Evolutionary conservation across 1,140 invertebrate genomes (phyloP).

Genomic region (Aphelenchoides besseyi): DNA sequence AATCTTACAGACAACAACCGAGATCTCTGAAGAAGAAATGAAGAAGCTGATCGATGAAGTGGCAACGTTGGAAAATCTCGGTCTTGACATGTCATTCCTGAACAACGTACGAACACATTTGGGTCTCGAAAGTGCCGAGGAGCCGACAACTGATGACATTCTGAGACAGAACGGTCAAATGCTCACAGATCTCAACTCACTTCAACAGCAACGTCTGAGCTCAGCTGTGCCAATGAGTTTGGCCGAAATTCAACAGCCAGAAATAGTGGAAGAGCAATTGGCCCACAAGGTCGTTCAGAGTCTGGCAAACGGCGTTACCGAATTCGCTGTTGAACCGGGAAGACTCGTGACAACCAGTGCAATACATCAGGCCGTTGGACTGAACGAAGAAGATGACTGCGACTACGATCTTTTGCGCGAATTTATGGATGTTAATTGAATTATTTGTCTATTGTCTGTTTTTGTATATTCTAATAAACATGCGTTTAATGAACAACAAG

Average conservation of each 20-base stretch:
- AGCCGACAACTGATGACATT: not conserved
- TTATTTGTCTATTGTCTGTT: not conserved
- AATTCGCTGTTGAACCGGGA: conserved; percentile 22
- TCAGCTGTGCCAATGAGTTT: not conserved
- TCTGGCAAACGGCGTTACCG: conserved; percentile 15
- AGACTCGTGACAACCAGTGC: conserved; percentile 14
- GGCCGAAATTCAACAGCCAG: conserved; percentile 13
- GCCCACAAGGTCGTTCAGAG: conserved; percentile 22
- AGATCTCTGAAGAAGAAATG: conserved; percentile 9
- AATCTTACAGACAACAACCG: conserved; percentile 19
- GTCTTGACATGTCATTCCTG: conserved; percentile 80
- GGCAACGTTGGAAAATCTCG: conserved; percentile 71
- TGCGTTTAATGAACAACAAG: not conserved
- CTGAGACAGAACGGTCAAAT: conserved; percentile 10
- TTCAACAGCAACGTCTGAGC: conserved; percentile 33
- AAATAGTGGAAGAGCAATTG: conserved; percentile 26
- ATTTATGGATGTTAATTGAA: conserved; percentile 22
- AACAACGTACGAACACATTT: conserved; percentile 66
- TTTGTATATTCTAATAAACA: not conserved
- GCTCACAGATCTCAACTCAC: conserved; percentile 28
- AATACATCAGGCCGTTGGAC: conserved; percentile 35
- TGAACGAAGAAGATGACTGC: conserved; percentile 32
- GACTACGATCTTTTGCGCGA: conserved; percentile 37
- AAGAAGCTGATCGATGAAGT: conserved; percentile 71
- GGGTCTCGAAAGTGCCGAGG: conserved; percentile 4